phyloP scores from a whole-genome alignment of 2,888 invertebrate species.

The Hetaerina titia region DNA sequence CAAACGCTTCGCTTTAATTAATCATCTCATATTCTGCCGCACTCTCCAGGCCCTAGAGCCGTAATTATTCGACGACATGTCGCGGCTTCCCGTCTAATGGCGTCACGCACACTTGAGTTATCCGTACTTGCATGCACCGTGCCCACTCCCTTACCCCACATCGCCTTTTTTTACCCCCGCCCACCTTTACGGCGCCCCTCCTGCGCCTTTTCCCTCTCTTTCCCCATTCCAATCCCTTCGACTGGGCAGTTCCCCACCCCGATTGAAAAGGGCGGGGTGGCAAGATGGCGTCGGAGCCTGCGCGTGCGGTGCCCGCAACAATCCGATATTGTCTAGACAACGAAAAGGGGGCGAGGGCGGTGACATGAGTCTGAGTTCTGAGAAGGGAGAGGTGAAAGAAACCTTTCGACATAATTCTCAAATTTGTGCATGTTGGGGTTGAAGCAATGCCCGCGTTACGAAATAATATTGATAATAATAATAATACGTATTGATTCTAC shows the following conservation, averaged over 20 bases:
- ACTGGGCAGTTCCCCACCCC: not conserved
- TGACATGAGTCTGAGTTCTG: too few relatives aligned
- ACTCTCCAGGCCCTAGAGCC: not conserved
- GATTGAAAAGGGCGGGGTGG: not conserved
- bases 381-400: too few relatives aligned
- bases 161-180: not conserved
- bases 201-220: not conserved
- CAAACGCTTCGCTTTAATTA: not conserved
- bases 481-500: too few relatives aligned
- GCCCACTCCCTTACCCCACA: not conserved
- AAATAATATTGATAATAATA: too few relatives aligned
- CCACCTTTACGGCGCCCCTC: not conserved
- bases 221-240: not conserved
- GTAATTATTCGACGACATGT: not conserved
- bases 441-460: too few relatives aligned
- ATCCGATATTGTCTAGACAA: not conserved
- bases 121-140: not conserved
- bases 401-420: too few relatives aligned
- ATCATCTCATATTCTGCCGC: not conserved
- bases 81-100: not conserved
- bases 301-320: not conserved
- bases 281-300: conserved; percentile 40
- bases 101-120: not conserved
- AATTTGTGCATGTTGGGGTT: too few relatives aligned
- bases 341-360: not conserved